Percentiles rank a stretch among this genome's conserved stretches.
Evolutionary conservation across 2,797 vertebrate genomes (phyloP).

Genomic region (Poecile montanus): DNA sequence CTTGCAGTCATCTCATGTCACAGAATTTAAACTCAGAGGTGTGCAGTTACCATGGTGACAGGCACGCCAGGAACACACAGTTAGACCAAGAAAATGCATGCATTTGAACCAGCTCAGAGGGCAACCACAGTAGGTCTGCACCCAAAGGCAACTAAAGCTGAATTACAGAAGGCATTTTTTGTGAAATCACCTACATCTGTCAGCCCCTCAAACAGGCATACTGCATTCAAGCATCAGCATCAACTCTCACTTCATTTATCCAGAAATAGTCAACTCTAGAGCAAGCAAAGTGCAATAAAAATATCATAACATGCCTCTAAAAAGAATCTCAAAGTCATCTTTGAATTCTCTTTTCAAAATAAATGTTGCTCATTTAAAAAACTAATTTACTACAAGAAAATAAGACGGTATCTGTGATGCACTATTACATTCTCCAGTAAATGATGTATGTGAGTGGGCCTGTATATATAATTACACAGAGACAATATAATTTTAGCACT

Average conservation of each 20-base stretch:
- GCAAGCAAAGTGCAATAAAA: background rate
- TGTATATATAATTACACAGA: background rate
- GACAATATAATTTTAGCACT: background rate
- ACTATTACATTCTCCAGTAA: conserved; percentile 3
- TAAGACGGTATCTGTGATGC: background rate
- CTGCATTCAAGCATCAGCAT: background rate
- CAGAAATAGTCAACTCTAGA: background rate
- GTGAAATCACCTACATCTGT: background rate
- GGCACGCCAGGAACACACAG: background rate
- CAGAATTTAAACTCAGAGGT: background rate
- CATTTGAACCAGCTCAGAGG: background rate
- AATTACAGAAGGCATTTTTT: background rate
- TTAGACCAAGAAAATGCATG: background rate
- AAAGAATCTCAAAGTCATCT: background rate
- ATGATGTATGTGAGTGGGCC: background rate
- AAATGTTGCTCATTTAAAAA: background rate
- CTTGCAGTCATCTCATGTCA: background rate
- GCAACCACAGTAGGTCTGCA: background rate
- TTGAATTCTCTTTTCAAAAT: background rate
- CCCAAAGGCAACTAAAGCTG: background rate
- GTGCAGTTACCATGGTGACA: background rate
- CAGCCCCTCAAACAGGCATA: background rate
- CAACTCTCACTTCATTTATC: background rate
- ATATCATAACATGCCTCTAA: background rate
- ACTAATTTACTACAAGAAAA: background rate